Conservation (phyloP, 2,113 vertebrate genomes). For the Oreochromis spilurus region DNA sequence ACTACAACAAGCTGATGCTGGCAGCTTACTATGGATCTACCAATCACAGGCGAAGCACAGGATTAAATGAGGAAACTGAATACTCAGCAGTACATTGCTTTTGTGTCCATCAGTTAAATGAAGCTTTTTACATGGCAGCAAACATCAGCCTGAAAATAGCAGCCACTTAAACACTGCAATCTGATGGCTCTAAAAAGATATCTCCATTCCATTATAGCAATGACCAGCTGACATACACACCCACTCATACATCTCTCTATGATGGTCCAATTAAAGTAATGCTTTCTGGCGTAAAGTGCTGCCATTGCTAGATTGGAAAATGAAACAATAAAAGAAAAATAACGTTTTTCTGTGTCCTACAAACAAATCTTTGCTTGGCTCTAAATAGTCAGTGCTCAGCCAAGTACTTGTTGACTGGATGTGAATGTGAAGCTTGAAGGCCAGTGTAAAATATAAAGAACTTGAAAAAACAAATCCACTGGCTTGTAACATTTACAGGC, state of each 20-base stretch:
- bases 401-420: constrained; percentile 14
- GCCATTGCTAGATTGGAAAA: constrained; percentile 11
- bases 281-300: constrained; percentile 1
- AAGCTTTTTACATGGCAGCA: neutral
- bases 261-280: constrained; percentile 43
- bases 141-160: constrained; percentile 2
- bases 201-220: constrained; percentile 29
- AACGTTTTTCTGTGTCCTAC: neutral
- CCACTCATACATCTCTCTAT: constrained; percentile 30
- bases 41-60: neutral
- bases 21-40: neutral
- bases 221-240: neutral
- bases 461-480: neutral
- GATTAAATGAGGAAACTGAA: neutral
- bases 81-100: constrained; percentile 7
- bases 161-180: constrained; percentile 19
- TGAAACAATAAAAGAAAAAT: constrained; percentile 39
- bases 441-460: neutral
- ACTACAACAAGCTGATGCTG: neutral
- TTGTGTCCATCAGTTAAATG: constrained; percentile 7
- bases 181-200: constrained; percentile 20
- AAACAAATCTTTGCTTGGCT: constrained; percentile 49
- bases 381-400: neutral
- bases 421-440: neutral
- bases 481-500: neutral